Conservation (phyloP, 1,140 invertebrate genomes). For the Platorchestia sp. region DNA sequence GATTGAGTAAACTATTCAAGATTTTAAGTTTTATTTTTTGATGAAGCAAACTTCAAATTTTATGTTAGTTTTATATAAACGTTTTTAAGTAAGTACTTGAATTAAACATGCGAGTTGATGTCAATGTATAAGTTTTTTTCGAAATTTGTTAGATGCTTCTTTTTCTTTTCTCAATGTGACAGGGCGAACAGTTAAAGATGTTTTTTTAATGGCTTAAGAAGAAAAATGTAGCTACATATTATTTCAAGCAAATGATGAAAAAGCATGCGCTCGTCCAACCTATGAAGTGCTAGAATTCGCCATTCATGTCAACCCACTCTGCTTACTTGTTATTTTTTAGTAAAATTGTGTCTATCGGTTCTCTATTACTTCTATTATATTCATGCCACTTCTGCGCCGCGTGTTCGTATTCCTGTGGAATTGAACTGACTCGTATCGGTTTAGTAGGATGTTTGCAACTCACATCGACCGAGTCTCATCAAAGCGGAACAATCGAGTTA, state of each 20-base stretch:
- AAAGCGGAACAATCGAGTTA: not conserved
- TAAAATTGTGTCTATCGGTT: not conserved
- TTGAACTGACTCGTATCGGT: not conserved
- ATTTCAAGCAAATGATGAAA: too few relatives aligned
- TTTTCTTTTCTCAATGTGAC: not conserved
- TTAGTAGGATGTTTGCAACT: not conserved
- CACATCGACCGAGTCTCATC: not conserved
- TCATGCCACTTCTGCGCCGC: not conserved
- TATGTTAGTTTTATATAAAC: not conserved
- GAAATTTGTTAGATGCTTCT: not conserved
- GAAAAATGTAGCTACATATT: too few relatives aligned
- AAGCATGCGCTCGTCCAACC: not conserved
- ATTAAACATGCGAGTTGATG: not conserved
- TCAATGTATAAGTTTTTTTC: not conserved
- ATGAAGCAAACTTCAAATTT: too few relatives aligned
- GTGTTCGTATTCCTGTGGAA: not conserved
- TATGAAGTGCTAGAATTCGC: not conserved
- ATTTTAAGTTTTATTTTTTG: too few relatives aligned
- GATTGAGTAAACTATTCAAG: not conserved
- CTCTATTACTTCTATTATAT: not conserved
- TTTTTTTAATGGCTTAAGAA: not conserved
- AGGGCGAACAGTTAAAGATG: not conserved
- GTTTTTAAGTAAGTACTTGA: not conserved
- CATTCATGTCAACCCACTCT: not conserved
- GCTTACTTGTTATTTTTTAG: not conserved